Percentiles rank a stretch among this genome's conserved stretches.
These are phyloP conservation scores for Hyaena hyaena DNA, from an alignment of 2,113 vertebrate genomes.

Conservation along the genomic window DNA sequence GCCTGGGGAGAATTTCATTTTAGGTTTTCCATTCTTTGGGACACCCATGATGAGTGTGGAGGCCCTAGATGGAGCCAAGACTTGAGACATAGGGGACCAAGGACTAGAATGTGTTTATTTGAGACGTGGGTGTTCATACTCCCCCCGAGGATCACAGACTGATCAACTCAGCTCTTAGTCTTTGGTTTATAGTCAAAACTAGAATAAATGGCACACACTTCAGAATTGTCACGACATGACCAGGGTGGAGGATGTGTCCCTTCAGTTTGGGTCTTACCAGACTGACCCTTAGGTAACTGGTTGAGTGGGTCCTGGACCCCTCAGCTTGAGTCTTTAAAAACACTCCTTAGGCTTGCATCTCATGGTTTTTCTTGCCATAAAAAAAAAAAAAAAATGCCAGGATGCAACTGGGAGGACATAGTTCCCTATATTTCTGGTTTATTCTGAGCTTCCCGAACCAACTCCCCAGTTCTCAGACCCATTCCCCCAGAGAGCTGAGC, in stretches of 20 bases:
- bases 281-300: background rate
- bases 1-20: background rate
- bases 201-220: background rate
- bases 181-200: background rate
- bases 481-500: background rate
- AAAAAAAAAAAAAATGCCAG: background rate
- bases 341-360: background rate
- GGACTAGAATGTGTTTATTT: background rate
- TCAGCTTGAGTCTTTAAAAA: background rate
- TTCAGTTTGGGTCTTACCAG: background rate
- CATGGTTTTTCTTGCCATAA: background rate
- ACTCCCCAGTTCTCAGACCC: background rate
- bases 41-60: background rate
- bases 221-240: background rate
- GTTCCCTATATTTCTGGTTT: background rate
- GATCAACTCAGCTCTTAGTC: background rate
- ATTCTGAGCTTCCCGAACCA: conserved; percentile 35
- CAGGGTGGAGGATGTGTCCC: background rate
- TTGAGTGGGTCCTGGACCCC: background rate
- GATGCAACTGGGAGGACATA: background rate
- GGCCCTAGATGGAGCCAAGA: background rate
- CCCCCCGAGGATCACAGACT: background rate
- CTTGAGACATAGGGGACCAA: background rate
- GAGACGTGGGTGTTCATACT: background rate
- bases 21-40: background rate